Conservation (phyloP, 30 jellyfish, hydroid and myxozoan species). For the Rhopilema esculentum region DNA sequence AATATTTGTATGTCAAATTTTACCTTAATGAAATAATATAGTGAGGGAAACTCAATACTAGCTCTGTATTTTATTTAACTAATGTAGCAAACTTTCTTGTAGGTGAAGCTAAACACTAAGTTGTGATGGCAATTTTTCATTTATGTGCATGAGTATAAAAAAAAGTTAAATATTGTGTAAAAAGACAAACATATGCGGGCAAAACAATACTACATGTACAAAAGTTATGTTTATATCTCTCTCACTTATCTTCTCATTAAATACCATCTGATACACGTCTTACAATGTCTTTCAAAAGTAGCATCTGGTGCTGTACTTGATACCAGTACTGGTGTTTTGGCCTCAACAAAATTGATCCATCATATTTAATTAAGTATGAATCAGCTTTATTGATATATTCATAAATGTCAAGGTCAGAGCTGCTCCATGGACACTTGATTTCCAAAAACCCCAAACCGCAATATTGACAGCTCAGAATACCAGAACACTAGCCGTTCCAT, state of each 20-base stretch:
- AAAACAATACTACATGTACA: not conserved
- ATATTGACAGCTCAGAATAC: constrained; percentile 19
- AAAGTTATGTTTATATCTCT: not conserved
- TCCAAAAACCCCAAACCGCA: constrained; percentile 34
- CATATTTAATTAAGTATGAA: constrained; percentile 6
- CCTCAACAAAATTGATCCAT: constrained; percentile 15
- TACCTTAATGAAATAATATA: not conserved
- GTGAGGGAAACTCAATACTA: not conserved
- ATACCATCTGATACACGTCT: not conserved
- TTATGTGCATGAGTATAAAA: not conserved
- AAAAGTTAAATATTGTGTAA: not conserved
- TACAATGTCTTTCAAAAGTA: constrained; percentile 4
- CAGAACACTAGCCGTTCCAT: constrained; percentile 55
- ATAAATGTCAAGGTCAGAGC: constrained; percentile 12
- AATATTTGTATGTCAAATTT: not conserved
- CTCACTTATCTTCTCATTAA: not conserved
- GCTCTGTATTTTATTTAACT: not conserved
- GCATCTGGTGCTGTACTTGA: constrained; percentile 38
- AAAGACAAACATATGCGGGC: not conserved
- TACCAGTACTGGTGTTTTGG: constrained; percentile 2
- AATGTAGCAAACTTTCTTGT: not conserved
- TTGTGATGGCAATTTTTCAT: not conserved
- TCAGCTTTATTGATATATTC: constrained; percentile 15
- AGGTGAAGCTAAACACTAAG: too few species aligned
- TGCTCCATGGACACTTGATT: constrained; percentile 25